Evolutionary conservation across 2,113 vertebrate genomes (phyloP).

Genomic region (Colius striatus): DNA sequence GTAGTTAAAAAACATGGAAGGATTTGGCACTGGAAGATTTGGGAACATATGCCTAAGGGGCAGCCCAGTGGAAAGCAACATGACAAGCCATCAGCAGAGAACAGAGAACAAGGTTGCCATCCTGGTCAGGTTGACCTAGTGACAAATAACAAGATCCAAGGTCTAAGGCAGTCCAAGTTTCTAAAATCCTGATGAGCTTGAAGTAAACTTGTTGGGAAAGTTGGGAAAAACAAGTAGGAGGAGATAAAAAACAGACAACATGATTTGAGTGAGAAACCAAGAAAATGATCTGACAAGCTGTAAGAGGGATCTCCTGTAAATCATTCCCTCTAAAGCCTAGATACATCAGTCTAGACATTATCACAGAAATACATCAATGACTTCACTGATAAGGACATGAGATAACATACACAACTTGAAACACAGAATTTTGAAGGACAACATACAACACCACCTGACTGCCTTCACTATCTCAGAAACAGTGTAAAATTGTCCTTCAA

Average conservation of each 20-base stretch:
- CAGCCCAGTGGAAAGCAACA: background rate
- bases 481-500: background rate
- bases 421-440: background rate
- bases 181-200: background rate
- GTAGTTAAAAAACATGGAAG: background rate
- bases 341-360: background rate
- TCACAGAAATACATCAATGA: background rate
- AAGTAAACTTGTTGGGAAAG: background rate
- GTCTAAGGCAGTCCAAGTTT: background rate
- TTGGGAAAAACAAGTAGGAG: background rate
- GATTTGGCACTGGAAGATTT: conserved; percentile 10
- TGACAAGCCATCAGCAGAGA: background rate
- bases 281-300: background rate
- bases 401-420: background rate
- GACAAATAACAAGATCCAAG: background rate
- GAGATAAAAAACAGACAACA: background rate
- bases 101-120: background rate
- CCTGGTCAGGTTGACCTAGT: background rate
- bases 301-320: background rate
- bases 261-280: background rate
- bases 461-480: background rate
- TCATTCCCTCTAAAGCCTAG: background rate
- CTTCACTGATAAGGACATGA: background rate
- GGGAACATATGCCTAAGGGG: background rate
- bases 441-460: background rate